Evolutionary conservation across 92 coral and sea anemone species (phyloP).

Genomic region (Muricea muricata): DNA sequence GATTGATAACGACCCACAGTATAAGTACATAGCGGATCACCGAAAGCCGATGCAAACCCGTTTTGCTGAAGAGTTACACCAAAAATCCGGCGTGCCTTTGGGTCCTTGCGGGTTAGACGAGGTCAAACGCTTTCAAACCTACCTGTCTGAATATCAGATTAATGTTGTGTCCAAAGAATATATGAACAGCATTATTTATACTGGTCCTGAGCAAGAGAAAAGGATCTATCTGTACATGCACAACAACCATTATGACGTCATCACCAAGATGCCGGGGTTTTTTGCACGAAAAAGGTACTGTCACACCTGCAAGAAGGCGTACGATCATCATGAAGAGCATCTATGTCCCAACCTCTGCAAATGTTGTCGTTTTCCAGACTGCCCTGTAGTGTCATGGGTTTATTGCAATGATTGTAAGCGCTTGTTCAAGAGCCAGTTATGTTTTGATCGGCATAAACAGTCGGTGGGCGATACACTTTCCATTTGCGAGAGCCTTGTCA

Average conservation of each 20-base stretch:
- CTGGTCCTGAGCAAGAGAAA: conserved; percentile 63
- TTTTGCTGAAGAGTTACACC: conserved; percentile 26
- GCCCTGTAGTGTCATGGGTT: conserved; percentile 15
- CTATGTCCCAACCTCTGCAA: too few relatives aligned
- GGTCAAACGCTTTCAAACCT: background rate
- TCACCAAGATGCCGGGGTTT: conserved; percentile 55
- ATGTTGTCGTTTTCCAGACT: conserved; percentile 6
- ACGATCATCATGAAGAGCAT: too few relatives aligned
- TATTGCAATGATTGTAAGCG: background rate
- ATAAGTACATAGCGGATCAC: background rate
- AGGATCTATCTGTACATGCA: too few relatives aligned
- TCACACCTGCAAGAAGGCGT: background rate
- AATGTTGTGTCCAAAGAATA: conserved; percentile 33
- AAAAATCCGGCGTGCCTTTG: conserved; percentile 23
- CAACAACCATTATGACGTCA: conserved; percentile 34
- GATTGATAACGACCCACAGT: too few relatives aligned
- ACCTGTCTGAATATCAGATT: background rate
- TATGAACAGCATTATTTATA: conserved; percentile 47
- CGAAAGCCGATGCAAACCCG: background rate
- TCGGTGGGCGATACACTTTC: background rate
- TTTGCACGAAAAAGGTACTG: conserved; percentile 41
- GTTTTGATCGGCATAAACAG: conserved; percentile 9
- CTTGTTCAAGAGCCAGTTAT: background rate
- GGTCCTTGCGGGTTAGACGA: conserved; percentile 30
- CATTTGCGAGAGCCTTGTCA: background rate